A percentile compares a stretch with the other conserved stretches of the same genome.
phyloP scores from a whole-genome alignment of 2,797 vertebrate genomes.

The Dipus sagitta region DNA sequence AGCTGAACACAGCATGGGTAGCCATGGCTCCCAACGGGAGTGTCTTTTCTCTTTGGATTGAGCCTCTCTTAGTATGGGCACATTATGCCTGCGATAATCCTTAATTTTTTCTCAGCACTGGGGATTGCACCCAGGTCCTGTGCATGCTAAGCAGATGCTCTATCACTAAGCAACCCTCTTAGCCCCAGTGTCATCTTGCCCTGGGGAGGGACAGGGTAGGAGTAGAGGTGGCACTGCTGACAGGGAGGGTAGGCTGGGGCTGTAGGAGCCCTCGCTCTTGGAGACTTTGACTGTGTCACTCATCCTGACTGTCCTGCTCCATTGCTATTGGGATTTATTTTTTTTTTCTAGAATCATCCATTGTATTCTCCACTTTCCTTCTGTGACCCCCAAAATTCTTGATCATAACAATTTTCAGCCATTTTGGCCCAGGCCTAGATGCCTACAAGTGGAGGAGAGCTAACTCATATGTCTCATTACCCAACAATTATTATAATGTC shows the following conservation, averaged over 20 bases:
- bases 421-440: not conserved
- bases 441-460: not conserved
- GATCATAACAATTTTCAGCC: not conserved
- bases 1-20: rapidly evolving
- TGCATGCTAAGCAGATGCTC: not conserved
- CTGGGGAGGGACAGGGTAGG: no score
- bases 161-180: not conserved
- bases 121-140: not conserved
- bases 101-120: not conserved
- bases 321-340: not conserved
- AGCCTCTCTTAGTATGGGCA: not conserved
- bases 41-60: not conserved
- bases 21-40: no score
- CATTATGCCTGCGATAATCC: not conserved
- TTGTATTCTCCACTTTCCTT: not conserved
- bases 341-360: not conserved
- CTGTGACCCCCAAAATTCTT: not conserved
- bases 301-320: not conserved
- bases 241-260: rapidly evolving
- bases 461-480: not conserved
- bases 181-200: no score
- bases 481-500: no score
- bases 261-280: rapidly evolving
- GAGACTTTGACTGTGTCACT: not conserved
- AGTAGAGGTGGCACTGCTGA: rapidly evolving